phyloP scores from a whole-genome alignment of 2,888 invertebrate species.

The Spialia ferax region DNA sequence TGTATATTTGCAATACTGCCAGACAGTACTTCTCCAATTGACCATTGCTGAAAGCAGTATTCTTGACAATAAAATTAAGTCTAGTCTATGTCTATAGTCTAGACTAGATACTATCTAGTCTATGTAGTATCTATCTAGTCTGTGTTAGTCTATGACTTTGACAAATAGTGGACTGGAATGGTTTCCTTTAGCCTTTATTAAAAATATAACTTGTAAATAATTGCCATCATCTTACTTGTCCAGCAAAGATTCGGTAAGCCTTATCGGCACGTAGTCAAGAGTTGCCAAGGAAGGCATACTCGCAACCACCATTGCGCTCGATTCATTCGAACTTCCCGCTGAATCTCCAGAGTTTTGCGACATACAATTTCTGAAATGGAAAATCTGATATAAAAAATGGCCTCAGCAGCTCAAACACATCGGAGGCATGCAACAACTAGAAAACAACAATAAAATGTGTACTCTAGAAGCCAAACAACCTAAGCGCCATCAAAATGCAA shows the following conservation, averaged over 20 bases:
- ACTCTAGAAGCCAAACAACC: neutral
- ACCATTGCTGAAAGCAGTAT: neutral
- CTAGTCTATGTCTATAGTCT: no score
- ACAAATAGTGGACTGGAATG: no score
- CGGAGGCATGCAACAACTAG: neutral
- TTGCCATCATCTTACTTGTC: constrained; percentile 61
- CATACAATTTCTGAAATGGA: constrained; percentile 7
- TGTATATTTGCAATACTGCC: neutral
- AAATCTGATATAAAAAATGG: neutral
- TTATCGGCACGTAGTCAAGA: constrained; percentile 46
- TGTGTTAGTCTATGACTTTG: no score
- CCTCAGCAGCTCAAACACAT: neutral
- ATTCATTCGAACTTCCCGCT: constrained; percentile 42
- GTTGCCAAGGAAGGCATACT: constrained; percentile 15
- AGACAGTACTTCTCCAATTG: neutral
- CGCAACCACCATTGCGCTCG: constrained; percentile 46
- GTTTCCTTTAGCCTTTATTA: no score
- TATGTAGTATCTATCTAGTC: no score
- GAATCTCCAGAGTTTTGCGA: constrained; percentile 10
- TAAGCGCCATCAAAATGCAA: neutral
- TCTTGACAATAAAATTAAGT: no score
- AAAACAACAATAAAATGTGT: neutral
- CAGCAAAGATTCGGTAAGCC: constrained; percentile 64
- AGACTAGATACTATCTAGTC: no score
- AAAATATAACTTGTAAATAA: neutral